Evolutionary conservation across 2,888 invertebrate species (phyloP).

Genomic region (Yponomeuta malinellus): DNA sequence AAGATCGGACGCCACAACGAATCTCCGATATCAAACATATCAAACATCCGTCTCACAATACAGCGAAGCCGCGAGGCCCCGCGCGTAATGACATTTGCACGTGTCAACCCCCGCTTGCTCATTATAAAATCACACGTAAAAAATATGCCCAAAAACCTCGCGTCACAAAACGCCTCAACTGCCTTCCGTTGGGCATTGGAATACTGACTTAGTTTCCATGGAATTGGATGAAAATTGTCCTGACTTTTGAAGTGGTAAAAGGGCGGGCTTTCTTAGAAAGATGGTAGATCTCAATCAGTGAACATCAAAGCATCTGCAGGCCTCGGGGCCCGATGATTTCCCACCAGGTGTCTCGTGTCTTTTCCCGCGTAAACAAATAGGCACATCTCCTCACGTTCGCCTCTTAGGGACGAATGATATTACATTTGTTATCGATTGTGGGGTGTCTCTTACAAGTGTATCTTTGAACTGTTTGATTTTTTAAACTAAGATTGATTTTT

Average conservation of each 20-base stretch:
- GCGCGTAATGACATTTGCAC: constrained; percentile 36
- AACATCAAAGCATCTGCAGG: constrained; percentile 31
- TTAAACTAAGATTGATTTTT: too few relatives aligned
- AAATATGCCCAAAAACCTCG: neutral
- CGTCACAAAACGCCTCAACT: neutral
- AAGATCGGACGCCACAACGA: neutral
- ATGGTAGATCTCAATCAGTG: constrained; percentile 30
- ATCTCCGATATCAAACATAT: neutral
- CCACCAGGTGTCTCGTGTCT: neutral
- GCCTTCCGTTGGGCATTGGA: neutral
- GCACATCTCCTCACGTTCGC: neutral
- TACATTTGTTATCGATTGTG: neutral
- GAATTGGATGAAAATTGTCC: neutral
- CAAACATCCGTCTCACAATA: neutral
- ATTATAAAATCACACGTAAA: constrained; percentile 36
- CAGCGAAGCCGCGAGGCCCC: constrained; percentile 27
- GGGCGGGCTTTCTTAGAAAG: neutral
- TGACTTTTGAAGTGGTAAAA: neutral
- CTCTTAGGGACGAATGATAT: neutral
- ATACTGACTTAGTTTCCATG: neutral
- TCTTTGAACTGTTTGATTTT: too few relatives aligned
- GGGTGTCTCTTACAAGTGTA: too few relatives aligned
- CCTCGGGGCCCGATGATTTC: constrained; percentile 2
- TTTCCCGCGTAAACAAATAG: constrained; percentile 3
- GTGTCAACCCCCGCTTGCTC: constrained; percentile 41